Conservation (phyloP, 2,888 invertebrate species). For the Labia minor region DNA sequence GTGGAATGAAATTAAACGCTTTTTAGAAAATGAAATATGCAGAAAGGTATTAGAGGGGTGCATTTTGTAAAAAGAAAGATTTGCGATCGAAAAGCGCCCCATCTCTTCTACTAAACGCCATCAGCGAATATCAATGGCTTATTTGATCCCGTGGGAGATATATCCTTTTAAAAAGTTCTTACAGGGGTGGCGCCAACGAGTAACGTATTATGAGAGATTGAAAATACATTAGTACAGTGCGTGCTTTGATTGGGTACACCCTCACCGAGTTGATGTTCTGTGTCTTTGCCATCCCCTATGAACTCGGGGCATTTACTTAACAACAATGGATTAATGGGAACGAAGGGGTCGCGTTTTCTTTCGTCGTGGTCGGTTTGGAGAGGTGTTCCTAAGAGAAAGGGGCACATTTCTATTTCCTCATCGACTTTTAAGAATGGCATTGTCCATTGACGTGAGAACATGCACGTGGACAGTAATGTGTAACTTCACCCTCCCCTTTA, state of each 20-base stretch:
- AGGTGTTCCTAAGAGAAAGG: background rate
- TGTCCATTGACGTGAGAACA: background rate
- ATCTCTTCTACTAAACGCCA: background rate
- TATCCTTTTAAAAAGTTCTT: background rate
- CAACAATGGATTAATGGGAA: background rate
- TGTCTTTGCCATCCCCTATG: background rate
- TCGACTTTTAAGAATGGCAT: background rate
- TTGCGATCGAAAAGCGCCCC: background rate
- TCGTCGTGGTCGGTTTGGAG: background rate
- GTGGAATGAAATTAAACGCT: too few relatives aligned
- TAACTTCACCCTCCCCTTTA: background rate
- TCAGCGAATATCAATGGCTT: conserved; percentile 4
- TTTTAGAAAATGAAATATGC: too few relatives aligned
- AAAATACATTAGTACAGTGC: conserved; percentile 13
- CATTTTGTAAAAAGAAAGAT: background rate
- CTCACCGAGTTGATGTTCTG: background rate
- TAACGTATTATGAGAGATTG: conserved; percentile 1
- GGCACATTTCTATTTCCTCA: background rate
- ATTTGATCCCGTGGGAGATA: conserved; percentile 1
- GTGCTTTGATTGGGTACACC: background rate
- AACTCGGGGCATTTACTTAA: background rate
- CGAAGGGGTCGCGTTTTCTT: background rate
- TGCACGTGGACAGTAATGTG: background rate
- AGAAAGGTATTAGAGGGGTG: too few relatives aligned
- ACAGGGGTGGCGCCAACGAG: background rate